A percentile compares a stretch with the other conserved stretches of the same genome.
Evolutionary conservation across 2,113 vertebrate genomes (phyloP).

Genomic region (Balaenoptera acutorostrata): DNA sequence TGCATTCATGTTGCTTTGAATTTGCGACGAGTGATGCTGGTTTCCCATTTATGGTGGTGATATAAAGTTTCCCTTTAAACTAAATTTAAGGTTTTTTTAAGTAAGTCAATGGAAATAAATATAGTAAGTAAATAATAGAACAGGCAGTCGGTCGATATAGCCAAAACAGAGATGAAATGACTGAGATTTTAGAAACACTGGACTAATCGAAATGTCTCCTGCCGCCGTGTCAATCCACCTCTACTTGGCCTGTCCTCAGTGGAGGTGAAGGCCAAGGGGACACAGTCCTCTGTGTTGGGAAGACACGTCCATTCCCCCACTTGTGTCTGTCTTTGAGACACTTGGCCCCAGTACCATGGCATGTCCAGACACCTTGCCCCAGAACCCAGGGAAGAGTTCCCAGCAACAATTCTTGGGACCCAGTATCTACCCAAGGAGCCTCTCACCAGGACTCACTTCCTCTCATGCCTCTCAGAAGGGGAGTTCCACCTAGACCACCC

Average conservation of each 20-base stretch:
- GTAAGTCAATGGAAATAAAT: slow-evolving; percentile 40
- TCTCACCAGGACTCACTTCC: background rate
- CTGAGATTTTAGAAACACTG: background rate
- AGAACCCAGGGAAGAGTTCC: background rate
- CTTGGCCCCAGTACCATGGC: too few relatives aligned
- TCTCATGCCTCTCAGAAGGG: background rate
- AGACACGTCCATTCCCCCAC: background rate
- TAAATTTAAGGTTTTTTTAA: slow-evolving; percentile 41
- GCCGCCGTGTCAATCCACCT: fast-evolving
- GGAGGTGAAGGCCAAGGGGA: background rate
- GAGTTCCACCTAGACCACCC: background rate
- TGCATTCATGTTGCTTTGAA: slow-evolving; percentile 1
- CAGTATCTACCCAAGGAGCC: background rate
- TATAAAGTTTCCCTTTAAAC: slow-evolving; percentile 52
- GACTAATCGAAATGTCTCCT: fast-evolving
- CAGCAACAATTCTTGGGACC: background rate
- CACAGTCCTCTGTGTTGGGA: fast-evolving
- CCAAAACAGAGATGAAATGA: background rate
- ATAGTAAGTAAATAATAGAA: slow-evolving; percentile 35
- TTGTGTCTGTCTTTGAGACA: background rate
- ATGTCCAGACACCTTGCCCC: background rate
- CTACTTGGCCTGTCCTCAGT: background rate
- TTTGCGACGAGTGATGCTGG: background rate
- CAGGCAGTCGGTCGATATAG: background rate
- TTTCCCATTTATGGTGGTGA: slow-evolving; percentile 8